Percentiles rank a stretch among this genome's conserved stretches.
Evolutionary conservation across 1,140 invertebrate species (phyloP).

Genomic region (Scylla paramamosain): DNA sequence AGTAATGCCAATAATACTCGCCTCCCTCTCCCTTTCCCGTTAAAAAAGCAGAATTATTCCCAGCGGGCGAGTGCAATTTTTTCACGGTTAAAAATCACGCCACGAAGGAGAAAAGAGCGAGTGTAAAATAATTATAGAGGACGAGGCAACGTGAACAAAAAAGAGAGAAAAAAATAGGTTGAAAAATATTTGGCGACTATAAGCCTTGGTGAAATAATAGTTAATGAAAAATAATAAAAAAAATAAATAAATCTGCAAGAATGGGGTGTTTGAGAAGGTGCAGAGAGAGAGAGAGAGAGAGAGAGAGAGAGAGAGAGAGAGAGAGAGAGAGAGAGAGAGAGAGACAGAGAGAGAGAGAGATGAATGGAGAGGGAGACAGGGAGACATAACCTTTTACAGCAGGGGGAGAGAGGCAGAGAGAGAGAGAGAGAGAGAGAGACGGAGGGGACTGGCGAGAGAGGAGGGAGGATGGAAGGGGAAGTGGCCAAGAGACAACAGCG

Average conservation of each 20-base stretch:
- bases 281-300: neutral
- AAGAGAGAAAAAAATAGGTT: neutral
- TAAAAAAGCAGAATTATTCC: neutral
- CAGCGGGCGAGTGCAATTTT: neutral
- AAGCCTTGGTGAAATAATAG: neutral
- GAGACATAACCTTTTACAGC: neutral
- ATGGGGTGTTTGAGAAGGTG: neutral
- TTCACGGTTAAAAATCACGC: neutral
- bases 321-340: neutral
- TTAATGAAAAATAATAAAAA: neutral
- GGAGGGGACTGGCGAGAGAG: neutral
- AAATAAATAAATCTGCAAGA: too few species aligned
- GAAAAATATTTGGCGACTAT: neutral
- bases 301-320: slow-evolving; percentile 17
- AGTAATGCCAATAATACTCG: neutral
- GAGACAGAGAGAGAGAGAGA: neutral
- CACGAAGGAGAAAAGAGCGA: neutral
- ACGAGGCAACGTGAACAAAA: neutral
- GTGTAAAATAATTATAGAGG: neutral
- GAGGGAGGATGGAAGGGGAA: neutral
- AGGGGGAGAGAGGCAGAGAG: neutral
- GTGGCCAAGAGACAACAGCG: neutral
- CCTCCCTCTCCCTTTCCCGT: neutral
- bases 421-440: slow-evolving; percentile 15
- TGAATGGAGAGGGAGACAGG: neutral